Evolutionary conservation across 2,888 invertebrate species (phyloP), one percentile per base, ranked within the genome.

Genomic region (Digitonthophagus gazella): DNA sequence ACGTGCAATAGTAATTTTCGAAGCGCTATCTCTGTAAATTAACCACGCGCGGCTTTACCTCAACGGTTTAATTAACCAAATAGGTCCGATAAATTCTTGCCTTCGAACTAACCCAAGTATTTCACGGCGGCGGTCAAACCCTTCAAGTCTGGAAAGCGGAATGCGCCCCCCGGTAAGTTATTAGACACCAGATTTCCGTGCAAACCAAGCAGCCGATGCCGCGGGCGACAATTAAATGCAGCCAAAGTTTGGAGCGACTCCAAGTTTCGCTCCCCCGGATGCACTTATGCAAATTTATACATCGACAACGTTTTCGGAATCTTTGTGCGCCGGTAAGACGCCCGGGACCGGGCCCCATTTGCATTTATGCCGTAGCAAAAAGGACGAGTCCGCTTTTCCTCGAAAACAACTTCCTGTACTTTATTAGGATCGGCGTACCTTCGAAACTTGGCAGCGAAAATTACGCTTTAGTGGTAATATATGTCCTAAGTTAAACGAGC

Each of bases 131-230:
- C 8, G 28, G 28, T 44, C 28, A 44, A 44, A 44, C 28, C 28
- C 28, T 44, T 44, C 28, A 44, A 44, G n/a, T n/a, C n/a, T n/a
- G 28, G 28, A 44, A 5, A 44, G 28, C 28, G 28, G 28, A 61
- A 61, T 61, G 61, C 18, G 19, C 61, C 61, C 5, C 18, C 61
- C 61, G 61, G 61, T 61, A 61, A 61, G 61, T 19, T 61, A 61
- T 61, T 61, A 61, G 61, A 61, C 61, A 61, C 61, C 61, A 61
- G 61, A 61, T 61, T 61, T 61, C 61, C 61, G 61, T 61, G 61
- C 61, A 61, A 61, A 61, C 61, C 61, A 61, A 20, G 61, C 28
- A n/a, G 11, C 61, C 61, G 18, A 61, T 61, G 61, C 61, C 61
- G 61, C 61, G 18, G 61, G 61, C 18, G 61, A 61, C 61, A 61